Conservation (phyloP, 2,888 invertebrate species). For the Phragmatobia fuliginosa region DNA sequence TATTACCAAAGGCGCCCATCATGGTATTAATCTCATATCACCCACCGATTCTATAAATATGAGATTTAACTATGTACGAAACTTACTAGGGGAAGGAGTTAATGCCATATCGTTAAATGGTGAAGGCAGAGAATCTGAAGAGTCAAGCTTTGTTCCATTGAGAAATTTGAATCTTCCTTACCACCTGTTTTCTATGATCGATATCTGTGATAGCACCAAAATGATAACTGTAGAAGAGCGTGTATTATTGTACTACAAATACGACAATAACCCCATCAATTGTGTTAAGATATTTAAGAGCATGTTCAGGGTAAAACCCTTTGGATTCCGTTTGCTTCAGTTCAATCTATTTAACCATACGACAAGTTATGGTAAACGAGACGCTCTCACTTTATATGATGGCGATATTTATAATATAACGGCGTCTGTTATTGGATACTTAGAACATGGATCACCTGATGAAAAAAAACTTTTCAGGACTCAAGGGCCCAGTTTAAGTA, state of each 20-base stretch:
- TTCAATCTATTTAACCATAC: constrained; percentile 97
- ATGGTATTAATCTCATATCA: constrained; percentile 96
- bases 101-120: constrained; percentile 96
- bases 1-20: constrained; percentile 94
- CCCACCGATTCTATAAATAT: constrained; percentile 94
- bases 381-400: constrained; percentile 95
- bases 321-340: constrained; percentile 96
- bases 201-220: constrained; percentile 98
- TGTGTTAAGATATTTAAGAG: constrained; percentile 99
- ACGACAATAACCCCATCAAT: constrained; percentile 97
- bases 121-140: constrained; percentile 94
- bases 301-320: constrained; percentile 93
- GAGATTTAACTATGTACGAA: constrained; percentile 90
- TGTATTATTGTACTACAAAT: constrained; percentile 97
- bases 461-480: constrained; percentile 93
- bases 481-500: constrained; percentile 92
- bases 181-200: constrained; percentile 96
- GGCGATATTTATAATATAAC: constrained; percentile 97
- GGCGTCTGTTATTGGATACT: constrained; percentile 89
- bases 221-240: constrained; percentile 96
- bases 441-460: constrained; percentile 90
- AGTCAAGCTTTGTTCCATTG: constrained; percentile 95
- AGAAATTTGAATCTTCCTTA: constrained; percentile 94
- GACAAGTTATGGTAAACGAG: constrained; percentile 92
- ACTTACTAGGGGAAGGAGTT: constrained; percentile 96